phyloP scores from a whole-genome alignment of 30 jellyfish, hydroid and myxozoan genomes.

The Hydra vulgaris region DNA sequence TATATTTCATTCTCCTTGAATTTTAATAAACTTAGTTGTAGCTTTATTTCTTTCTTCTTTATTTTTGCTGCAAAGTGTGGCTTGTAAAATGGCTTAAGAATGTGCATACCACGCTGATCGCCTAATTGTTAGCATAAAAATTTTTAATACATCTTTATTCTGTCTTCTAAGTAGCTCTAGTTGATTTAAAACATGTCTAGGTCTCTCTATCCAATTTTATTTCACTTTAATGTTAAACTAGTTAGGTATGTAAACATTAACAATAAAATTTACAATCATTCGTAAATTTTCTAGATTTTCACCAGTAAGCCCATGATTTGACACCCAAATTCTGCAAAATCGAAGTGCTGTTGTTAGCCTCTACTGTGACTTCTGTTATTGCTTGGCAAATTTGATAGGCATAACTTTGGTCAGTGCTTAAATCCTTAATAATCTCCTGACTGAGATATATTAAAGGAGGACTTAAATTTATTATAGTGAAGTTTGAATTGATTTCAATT shows the following conservation, averaged over 20 bases:
- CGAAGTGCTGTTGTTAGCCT: neutral
- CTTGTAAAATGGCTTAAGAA: neutral
- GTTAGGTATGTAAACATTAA: neutral
- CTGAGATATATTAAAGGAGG: neutral
- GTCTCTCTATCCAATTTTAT: neutral
- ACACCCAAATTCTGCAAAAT: neutral
- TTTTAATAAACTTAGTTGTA: too few species aligned
- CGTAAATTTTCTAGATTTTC: neutral
- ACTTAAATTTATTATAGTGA: neutral
- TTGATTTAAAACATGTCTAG: neutral
- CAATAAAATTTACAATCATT: neutral
- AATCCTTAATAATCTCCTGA: neutral
- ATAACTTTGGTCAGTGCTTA: neutral
- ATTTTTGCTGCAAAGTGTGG: neutral
- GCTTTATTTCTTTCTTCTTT: neutral
- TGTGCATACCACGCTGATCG: neutral
- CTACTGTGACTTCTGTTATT: neutral
- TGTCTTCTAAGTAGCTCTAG: neutral
- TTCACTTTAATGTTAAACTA: neutral
- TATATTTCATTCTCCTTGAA: neutral
- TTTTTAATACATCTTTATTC: neutral
- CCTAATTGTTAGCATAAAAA: neutral
- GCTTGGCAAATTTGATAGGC: neutral
- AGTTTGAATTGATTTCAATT: neutral
- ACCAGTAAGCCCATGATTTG: neutral